Evolutionary conservation across 2,888 invertebrate genomes (phyloP), one percentile per base, ranked within the genome.

Genomic region (Brachypalpus laphriformis): DNA sequence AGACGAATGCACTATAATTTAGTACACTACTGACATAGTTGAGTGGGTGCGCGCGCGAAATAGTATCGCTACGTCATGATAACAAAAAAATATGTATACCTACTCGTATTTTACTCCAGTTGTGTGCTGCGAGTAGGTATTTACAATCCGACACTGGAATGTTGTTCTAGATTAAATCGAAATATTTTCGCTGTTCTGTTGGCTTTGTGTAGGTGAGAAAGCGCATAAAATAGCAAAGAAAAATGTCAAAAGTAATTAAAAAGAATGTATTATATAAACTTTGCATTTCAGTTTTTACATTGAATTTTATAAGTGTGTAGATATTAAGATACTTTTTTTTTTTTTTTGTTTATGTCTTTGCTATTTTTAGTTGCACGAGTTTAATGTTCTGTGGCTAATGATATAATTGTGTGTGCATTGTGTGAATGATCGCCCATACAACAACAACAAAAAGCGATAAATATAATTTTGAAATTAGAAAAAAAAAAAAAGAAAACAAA

Each of bases 1-100:
- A 8, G 49, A 11, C 16, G 31, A 31, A 31, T 61, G 61, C 80
- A 74, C 66, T 74, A 22, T 22, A 51, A 11, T 16, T 34, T 42
- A n/a, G 11, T 37, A 61, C 65, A 68, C 80, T 75, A 81, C 75
- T 81, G 81, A 81, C 81, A 75, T 75, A 81, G 61, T 75, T 56
- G 68, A 45, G 22, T 54, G 16, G 45, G 54, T 47, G 63, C 20
- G 49, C 66, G 66, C 66, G 66, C 51, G 28, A 63, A 65, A 56
- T 56, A 74, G 16, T 45, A 63, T 63, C 20, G 9, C 54, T 45
- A 74, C 74, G 74, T 74, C 74, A 65, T 56, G 63, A 56, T 42
- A 45, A 54, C 37, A 51, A 51, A 72, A 25, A 16, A 40, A n/a
- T n/a, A 40, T 7, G 4, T 37, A 31, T 18, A 16, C n/a, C n/a